Conservation (phyloP, 2,888 invertebrate species). For the Drosophila atripex region DNA sequence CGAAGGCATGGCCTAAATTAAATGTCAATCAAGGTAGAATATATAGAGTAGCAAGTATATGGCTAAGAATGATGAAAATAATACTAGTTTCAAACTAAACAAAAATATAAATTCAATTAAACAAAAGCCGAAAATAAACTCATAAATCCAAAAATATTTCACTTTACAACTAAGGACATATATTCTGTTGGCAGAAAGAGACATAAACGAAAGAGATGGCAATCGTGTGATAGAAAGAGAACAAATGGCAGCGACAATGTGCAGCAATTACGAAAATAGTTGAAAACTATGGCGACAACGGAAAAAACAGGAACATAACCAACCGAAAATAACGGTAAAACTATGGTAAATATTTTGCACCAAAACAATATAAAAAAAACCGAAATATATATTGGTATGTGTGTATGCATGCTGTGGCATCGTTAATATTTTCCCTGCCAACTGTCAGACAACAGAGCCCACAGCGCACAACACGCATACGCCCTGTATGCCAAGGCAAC, state of each 20-base stretch:
- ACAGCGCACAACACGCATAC: constrained; percentile 57
- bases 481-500: constrained; percentile 52
- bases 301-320: constrained; percentile 64
- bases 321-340: constrained; percentile 34
- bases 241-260: constrained; percentile 39
- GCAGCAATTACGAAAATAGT: constrained; percentile 45
- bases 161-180: constrained; percentile 21
- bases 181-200: constrained; percentile 11
- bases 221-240: constrained; percentile 6
- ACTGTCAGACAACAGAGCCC: constrained; percentile 48
- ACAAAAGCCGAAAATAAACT: constrained; percentile 14
- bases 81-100: neutral
- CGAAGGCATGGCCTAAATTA: neutral
- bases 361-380: neutral
- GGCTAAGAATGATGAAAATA: neutral
- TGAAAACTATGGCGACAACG: constrained; percentile 51
- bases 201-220: constrained; percentile 12
- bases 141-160: constrained; percentile 19
- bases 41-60: neutral
- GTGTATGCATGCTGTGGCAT: constrained; percentile 16
- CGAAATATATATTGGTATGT: neutral
- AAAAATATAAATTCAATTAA: constrained; percentile 16
- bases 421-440: constrained; percentile 56
- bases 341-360: constrained; percentile 46
- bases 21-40: neutral